Percentiles rank a stretch among this genome's conserved stretches.
Evolutionary conservation across 2,888 invertebrate genomes (phyloP).

Genomic region (Drosophila algonquin): DNA sequence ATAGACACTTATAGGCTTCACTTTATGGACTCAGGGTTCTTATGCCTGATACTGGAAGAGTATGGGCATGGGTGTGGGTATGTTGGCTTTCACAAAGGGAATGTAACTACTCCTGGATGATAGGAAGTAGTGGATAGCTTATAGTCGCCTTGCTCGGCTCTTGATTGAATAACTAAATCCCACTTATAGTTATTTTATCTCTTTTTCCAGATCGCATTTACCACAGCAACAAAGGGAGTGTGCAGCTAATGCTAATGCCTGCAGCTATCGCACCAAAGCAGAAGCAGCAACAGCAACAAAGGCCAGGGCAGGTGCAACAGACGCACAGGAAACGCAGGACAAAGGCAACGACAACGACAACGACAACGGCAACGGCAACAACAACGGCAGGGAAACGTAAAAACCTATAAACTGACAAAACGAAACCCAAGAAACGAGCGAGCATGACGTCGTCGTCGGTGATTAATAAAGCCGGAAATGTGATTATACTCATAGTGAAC

Average conservation of each 20-base stretch:
- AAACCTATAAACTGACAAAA: constrained; percentile 48
- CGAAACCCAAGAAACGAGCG: constrained; percentile 51
- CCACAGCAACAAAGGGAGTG: constrained; percentile 45
- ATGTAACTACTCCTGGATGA: too few relatives aligned
- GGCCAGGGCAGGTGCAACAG: constrained; percentile 52
- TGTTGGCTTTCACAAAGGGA: too few relatives aligned
- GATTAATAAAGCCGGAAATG: constrained; percentile 72
- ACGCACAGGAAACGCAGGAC: constrained; percentile 66
- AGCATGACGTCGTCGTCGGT: constrained; percentile 58
- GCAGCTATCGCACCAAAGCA: constrained; percentile 38
- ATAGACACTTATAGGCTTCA: constrained; percentile 48
- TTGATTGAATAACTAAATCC: constrained; percentile 39
- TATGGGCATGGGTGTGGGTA: too few relatives aligned
- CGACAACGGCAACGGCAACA: background rate
- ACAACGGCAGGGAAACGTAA: constrained; percentile 7
- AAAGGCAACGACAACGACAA: constrained; percentile 24
- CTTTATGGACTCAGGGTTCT: constrained; percentile 3
- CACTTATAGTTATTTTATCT: constrained; percentile 69
- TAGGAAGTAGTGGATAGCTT: too few relatives aligned
- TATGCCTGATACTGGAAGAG: background rate
- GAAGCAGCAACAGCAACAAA: constrained; percentile 31
- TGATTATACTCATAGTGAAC: constrained; percentile 63
- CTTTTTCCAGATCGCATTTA: constrained; percentile 61
- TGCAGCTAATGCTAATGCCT: constrained; percentile 67
- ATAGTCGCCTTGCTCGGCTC: constrained; percentile 42